Conservation (phyloP, 1,140 invertebrate species). For the Hylaeus anthracinus region DNA sequence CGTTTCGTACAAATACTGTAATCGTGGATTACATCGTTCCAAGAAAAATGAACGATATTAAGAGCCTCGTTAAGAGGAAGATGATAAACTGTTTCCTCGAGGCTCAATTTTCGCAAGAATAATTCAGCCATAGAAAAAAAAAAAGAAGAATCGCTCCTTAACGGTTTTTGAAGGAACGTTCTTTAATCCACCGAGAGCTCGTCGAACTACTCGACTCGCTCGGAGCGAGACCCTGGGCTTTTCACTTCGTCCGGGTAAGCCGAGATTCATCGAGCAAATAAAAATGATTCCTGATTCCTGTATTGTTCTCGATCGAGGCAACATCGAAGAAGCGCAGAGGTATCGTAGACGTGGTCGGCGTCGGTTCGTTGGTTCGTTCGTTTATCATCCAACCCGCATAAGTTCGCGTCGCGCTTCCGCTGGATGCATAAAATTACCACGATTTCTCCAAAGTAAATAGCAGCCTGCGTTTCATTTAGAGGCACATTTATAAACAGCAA, state of each 20-base stretch:
- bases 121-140: not conserved
- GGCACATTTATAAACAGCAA: conserved; percentile 3
- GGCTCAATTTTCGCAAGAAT: conserved; percentile 18
- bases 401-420: not conserved
- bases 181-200: not conserved
- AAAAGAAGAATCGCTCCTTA: not conserved
- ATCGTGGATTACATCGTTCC: not conserved
- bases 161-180: not conserved
- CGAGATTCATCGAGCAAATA: conserved; percentile 25
- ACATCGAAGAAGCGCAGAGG: no score
- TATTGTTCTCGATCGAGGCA: no score
- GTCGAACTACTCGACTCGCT: not conserved
- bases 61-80: not conserved
- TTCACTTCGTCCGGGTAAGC: not conserved
- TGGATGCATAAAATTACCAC: not conserved
- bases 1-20: not conserved
- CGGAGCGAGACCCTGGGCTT: not conserved
- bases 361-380: no score
- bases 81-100: conserved; percentile 5
- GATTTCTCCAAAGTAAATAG: not conserved
- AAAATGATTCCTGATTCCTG: conserved; percentile 10
- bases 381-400: not conserved
- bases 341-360: no score
- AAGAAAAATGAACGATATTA: not conserved
- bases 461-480: not conserved